Conservation (phyloP, 2,888 invertebrate genomes). For the Agrotis segetum region DNA sequence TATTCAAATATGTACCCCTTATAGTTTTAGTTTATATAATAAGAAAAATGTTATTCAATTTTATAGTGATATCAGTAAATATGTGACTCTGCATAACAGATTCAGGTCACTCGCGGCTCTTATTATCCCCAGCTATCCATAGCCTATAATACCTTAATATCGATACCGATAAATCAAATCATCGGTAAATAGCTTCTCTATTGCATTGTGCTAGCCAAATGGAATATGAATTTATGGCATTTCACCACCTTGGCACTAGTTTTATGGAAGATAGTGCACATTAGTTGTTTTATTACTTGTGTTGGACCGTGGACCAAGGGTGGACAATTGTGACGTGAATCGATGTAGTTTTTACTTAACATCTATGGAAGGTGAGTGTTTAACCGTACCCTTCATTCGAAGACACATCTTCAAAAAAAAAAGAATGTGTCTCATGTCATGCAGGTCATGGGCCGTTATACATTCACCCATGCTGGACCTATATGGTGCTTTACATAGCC, state of each 20-base stretch:
- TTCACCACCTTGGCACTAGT: slow-evolving; percentile 51
- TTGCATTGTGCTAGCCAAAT: slow-evolving; percentile 59
- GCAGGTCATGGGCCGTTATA: no score
- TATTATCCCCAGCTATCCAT: slow-evolving; percentile 1
- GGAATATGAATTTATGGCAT: slow-evolving; percentile 63
- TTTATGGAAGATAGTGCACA: slow-evolving; percentile 49
- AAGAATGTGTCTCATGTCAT: no score
- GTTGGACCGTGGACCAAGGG: slow-evolving; percentile 16
- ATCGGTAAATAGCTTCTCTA: slow-evolving; percentile 47
- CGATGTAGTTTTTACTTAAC: background rate
- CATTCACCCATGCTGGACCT: no score
- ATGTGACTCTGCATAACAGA: background rate
- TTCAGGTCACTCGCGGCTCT: background rate
- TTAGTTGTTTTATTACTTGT: slow-evolving; percentile 30
- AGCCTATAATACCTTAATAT: slow-evolving; percentile 39
- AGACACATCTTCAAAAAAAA: no score
- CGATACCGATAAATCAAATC: slow-evolving; percentile 47
- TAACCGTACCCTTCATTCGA: no score
- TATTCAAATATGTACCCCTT: no score
- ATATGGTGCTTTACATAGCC: no score
- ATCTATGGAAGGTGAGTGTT: background rate
- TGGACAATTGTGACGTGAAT: slow-evolving; percentile 3
- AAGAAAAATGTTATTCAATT: background rate
- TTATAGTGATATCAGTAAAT: background rate
- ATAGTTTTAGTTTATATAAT: background rate